These are phyloP conservation scores for Clitarchus hookeri DNA, from an alignment of 2,888 invertebrate genomes.

Conservation along the genomic window DNA sequence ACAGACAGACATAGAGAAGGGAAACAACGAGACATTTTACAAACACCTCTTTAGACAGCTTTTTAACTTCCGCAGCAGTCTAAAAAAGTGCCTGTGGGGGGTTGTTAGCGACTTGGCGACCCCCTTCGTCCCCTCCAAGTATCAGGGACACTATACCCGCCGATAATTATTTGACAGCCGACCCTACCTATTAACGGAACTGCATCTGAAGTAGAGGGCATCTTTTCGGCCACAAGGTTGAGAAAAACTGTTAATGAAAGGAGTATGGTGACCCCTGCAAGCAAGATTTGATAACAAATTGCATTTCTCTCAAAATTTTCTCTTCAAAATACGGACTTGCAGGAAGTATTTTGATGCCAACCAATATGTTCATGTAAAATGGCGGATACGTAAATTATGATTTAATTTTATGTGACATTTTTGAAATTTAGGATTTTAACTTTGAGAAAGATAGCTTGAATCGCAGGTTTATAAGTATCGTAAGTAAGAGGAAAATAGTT, in stretches of 20 bases:
- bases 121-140: slow-evolving; percentile 55
- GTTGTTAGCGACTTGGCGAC: background rate
- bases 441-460: background rate
- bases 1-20: background rate
- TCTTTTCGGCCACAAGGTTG: slow-evolving; percentile 99
- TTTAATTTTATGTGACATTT: background rate
- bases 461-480: background rate
- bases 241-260: slow-evolving; percentile 99
- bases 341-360: slow-evolving; percentile 25
- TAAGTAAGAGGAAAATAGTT: background rate
- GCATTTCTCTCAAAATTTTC: slow-evolving; percentile 16
- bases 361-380: background rate
- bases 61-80: background rate
- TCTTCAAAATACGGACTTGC: slow-evolving; percentile 18
- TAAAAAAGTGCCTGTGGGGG: slow-evolving; percentile 20
- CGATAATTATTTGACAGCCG: slow-evolving; percentile 49
- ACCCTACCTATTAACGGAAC: slow-evolving; percentile 98
- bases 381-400: background rate
- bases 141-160: slow-evolving; percentile 55
- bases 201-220: slow-evolving; percentile 99
- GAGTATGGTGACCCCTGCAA: slow-evolving; percentile 98
- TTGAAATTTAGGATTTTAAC: background rate
- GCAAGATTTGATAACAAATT: slow-evolving; percentile 46
- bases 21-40: background rate
- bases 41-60: slow-evolving; percentile 20